phyloP scores from a whole-genome alignment of 2,888 invertebrate genomes.

The Ormyrus nitidulus region DNA sequence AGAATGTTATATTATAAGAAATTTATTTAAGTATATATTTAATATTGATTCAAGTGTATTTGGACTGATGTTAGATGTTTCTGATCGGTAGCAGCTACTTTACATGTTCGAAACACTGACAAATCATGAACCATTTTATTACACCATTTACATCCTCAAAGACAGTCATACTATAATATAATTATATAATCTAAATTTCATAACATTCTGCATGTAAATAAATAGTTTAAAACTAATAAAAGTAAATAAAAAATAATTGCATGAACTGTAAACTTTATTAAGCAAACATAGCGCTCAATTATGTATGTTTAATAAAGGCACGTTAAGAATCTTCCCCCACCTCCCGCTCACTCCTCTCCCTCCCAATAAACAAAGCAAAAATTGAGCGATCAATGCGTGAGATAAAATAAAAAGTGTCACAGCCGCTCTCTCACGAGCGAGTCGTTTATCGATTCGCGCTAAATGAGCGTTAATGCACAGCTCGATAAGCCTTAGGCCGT shows the following conservation, averaged over 20 bases:
- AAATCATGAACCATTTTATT: neutral
- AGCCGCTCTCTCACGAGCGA: constrained; percentile 3
- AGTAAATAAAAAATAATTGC: neutral
- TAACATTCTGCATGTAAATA: constrained; percentile 13
- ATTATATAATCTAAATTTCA: constrained; percentile 4
- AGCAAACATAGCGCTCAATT: neutral
- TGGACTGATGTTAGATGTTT: constrained; percentile 23
- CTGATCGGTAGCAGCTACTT: constrained; percentile 26
- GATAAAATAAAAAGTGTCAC: constrained; percentile 3
- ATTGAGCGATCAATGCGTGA: neutral
- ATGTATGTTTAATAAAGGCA: neutral
- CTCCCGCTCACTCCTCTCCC: no score
- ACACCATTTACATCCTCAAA: constrained; percentile 16
- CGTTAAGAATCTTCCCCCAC: no score
- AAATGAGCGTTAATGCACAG: constrained; percentile 31
- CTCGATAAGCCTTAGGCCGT: constrained; percentile 27
- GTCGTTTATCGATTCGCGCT: constrained; percentile 36
- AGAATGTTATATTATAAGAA: constrained; percentile 41
- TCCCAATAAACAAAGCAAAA: neutral
- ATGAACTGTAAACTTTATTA: neutral
- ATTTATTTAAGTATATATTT: constrained; percentile 11
- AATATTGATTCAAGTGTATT: constrained; percentile 20
- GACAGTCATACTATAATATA: constrained; percentile 15
- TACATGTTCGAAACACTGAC: constrained; percentile 18
- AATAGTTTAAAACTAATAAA: neutral